Base-by-base conservation (phyloP, 2,888 invertebrate genomes). In the Nyleta sp. region DNA sequence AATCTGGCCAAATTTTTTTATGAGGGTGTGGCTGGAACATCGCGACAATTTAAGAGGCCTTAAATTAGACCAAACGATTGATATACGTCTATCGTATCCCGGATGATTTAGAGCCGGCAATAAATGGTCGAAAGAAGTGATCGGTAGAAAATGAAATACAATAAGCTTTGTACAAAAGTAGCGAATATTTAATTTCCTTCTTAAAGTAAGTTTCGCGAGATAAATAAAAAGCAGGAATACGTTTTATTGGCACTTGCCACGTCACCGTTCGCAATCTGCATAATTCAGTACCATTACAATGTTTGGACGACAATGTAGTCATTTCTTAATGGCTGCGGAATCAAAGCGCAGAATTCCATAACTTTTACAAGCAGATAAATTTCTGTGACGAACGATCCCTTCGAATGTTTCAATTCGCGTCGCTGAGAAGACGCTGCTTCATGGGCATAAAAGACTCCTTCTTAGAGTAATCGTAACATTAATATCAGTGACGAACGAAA, bases 401-500 rank as follows among this genome's bases (percentile, higher is more conserved):
- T 82, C 79, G 79, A 80, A 81, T 50, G 71, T 80, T 82, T 81
- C 78, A 79, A 82, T 82, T 74, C 77, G 60, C 71, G 46, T 44
- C 62, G 55, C 76, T 71, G 57, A 13, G 52, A 74, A 65, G 62
- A 71, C 60, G 68, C 74, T 62, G 64, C 57, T 65, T 59, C 60
- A 62, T 40, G 72, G 57, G 67, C 67, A 80, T 73, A 80, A 77
- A 80, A 78, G 74, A 74, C 57, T 68, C 62, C 75, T 65, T 78
- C 72, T 79, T 74, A 42, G 68, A 72, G 77, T 78, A 82, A 81
- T 80, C 80, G 81, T 82, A 81, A 82, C 78, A 82, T 82, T 82
- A 78, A 81, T 82, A 81, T 78, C 73, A 79, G 68, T 73, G 78
- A 78, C 71, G 75, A 80, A 68, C 76, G 75, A 79, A 82, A 76